Conservation (phyloP, 2,888 invertebrate species). For the Meta bourneti region DNA sequence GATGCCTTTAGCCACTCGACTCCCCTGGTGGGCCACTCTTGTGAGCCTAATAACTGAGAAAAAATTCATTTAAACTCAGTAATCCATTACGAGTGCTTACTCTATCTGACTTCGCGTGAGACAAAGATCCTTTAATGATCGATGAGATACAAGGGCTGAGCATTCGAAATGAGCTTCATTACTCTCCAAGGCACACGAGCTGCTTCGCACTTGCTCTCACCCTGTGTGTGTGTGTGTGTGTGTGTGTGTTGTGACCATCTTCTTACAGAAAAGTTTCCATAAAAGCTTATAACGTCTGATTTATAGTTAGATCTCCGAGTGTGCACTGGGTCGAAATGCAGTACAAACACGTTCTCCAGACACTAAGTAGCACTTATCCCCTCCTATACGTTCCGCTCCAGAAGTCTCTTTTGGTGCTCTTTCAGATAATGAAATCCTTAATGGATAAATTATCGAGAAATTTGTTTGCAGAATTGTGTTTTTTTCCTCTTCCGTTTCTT, state of each 20-base stretch:
- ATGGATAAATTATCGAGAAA: conserved; percentile 61
- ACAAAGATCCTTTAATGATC: no score
- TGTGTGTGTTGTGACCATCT: neutral
- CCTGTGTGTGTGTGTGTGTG: no score
- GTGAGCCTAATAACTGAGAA: no score
- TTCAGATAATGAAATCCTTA: conserved; percentile 55
- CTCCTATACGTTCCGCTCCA: neutral
- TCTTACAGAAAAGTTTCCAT: neutral
- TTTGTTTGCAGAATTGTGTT: conserved; percentile 29
- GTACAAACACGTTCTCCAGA: conserved; percentile 32
- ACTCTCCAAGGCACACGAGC: no score
- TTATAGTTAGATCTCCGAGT: neutral
- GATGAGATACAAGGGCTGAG: no score
- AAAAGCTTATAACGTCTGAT: conserved; percentile 1
- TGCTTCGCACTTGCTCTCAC: no score
- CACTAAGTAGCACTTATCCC: conserved; percentile 44
- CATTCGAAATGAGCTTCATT: no score
- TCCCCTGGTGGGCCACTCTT: no score
- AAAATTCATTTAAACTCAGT: no score
- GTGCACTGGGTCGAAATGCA: conserved; percentile 32
- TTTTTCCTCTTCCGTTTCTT: neutral
- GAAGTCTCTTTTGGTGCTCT: neutral
- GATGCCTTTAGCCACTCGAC: no score
- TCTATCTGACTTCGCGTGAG: no score
- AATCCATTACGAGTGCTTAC: no score